phyloP scores from a whole-genome alignment of 2,113 vertebrate species.

The Pachycephala philippinensis region DNA sequence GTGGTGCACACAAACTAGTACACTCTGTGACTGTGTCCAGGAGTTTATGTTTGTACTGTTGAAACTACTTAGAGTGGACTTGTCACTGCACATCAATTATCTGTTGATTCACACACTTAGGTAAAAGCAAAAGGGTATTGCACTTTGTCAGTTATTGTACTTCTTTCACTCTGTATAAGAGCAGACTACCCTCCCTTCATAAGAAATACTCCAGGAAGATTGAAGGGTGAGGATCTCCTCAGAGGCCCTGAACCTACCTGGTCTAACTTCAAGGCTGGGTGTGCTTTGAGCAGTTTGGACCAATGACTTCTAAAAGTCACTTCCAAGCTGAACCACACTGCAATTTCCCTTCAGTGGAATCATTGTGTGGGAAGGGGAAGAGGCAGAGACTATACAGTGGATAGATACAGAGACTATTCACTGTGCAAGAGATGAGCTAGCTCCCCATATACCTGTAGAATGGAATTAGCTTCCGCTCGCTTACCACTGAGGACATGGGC shows the following conservation, averaged over 20 bases:
- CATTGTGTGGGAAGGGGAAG: neutral
- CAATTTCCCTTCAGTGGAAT: neutral
- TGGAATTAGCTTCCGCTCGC: neutral
- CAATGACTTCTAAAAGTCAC: neutral
- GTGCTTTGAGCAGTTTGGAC: neutral
- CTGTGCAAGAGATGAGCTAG: neutral
- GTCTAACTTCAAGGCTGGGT: neutral
- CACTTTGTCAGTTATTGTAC: neutral
- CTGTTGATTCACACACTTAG: neutral
- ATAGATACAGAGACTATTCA: neutral
- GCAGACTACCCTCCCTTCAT: neutral
- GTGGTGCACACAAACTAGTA: neutral
- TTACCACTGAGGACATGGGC: neutral
- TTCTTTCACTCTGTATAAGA: neutral
- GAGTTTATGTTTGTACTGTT: neutral
- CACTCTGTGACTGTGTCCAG: neutral
- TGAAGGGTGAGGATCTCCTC: neutral
- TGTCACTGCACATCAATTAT: neutral
- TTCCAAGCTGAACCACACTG: neutral
- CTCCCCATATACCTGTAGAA: neutral
- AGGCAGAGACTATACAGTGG: neutral
- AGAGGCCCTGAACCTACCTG: neutral
- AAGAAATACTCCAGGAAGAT: neutral
- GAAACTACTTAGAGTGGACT: neutral
- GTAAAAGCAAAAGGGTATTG: neutral